Conservation (phyloP, 1,140 invertebrate genomes). For the Nymphalis io region DNA sequence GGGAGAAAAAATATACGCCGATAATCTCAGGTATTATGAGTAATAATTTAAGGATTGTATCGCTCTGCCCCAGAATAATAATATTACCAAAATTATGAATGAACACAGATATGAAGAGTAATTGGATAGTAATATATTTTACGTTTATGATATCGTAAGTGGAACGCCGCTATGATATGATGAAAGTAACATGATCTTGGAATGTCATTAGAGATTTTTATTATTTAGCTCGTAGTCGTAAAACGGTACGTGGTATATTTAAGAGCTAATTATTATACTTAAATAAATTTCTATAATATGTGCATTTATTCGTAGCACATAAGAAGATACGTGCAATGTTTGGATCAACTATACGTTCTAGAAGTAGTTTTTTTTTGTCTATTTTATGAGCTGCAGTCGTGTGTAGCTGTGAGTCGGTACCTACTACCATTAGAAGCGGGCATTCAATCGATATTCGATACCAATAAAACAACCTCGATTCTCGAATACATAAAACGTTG, state of each 20-base stretch:
- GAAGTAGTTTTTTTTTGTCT: no score
- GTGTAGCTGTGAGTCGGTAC: no score
- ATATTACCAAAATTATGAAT: slow-evolving; percentile 55
- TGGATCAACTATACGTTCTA: no score
- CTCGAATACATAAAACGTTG: slow-evolving; percentile 77
- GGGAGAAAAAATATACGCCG: slow-evolving; percentile 64
- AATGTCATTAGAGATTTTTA: slow-evolving; percentile 49
- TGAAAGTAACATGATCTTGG: slow-evolving; percentile 52
- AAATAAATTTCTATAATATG: neutral
- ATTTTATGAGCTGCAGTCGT: no score
- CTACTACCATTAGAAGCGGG: no score
- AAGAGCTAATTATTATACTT: slow-evolving; percentile 40
- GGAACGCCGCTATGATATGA: slow-evolving; percentile 56
- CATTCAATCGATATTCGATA: slow-evolving; percentile 72
- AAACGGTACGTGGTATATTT: slow-evolving; percentile 49
- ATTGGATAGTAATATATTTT: slow-evolving; percentile 69
- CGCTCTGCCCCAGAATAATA: slow-evolving; percentile 40
- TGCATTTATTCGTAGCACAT: no score
- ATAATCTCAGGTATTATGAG: slow-evolving; percentile 58
- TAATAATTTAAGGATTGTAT: slow-evolving; percentile 74
- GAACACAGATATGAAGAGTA: slow-evolving; percentile 58
- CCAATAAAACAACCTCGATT: slow-evolving; percentile 76
- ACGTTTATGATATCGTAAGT: slow-evolving; percentile 58
- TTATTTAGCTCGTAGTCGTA: slow-evolving; percentile 59
- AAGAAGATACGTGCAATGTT: no score